phyloP scores from a whole-genome alignment of 2,797 vertebrate genomes.

The Pseudocheirus occidentalis region DNA sequence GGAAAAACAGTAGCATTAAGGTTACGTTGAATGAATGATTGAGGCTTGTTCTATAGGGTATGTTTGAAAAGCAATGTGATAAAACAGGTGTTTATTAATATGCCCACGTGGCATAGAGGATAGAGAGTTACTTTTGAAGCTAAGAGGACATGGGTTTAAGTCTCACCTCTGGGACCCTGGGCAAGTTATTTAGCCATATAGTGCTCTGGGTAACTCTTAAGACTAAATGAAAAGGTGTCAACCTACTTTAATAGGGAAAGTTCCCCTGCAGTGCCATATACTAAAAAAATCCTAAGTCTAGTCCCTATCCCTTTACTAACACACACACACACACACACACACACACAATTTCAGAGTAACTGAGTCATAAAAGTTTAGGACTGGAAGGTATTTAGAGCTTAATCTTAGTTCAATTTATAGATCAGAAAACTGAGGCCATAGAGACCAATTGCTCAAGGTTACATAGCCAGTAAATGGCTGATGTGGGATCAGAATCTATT shows the following conservation, averaged over 20 bases:
- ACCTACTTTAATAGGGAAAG: background rate
- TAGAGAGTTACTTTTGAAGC: background rate
- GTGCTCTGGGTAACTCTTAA: background rate
- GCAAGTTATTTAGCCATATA: background rate
- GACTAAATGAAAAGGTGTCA: background rate
- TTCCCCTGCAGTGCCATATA: background rate
- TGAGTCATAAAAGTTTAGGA: background rate
- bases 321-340: too few species aligned
- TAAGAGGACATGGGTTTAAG: background rate
- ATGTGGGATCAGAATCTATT: background rate
- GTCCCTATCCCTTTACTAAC: background rate
- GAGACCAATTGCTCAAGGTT: background rate
- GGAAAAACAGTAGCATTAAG: background rate
- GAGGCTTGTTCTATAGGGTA: background rate
- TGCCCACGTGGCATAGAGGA: background rate
- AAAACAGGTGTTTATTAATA: constrained; percentile 5
- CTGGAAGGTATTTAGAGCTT: background rate
- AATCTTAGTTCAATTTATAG: background rate
- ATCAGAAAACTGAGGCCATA: background rate
- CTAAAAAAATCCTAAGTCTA: background rate
- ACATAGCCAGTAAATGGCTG: background rate
- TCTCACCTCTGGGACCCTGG: background rate
- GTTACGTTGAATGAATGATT: background rate
- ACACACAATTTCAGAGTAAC: background rate
- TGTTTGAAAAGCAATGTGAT: constrained; percentile 43